phyloP scores from a whole-genome alignment of 2,888 invertebrate genomes.

The Euphydryas editha region DNA sequence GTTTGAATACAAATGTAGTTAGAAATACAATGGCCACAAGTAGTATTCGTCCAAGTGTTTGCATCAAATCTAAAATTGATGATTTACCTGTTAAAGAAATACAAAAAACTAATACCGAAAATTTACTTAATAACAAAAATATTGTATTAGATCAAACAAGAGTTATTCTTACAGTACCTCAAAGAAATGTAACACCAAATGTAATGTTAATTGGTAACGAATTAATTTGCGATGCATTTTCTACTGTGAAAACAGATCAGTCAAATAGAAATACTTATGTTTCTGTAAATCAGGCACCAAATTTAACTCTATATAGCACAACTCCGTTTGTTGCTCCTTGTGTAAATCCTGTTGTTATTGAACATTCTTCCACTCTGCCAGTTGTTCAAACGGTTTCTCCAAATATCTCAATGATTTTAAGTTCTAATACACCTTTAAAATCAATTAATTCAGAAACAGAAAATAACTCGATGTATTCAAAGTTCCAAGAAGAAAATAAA shows the following conservation, averaged over 20 bases:
- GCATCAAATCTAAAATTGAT: slow-evolving; percentile 1
- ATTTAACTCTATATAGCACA: slow-evolving; percentile 56
- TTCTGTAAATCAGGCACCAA: slow-evolving; percentile 43
- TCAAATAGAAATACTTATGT: slow-evolving; percentile 49
- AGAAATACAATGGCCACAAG: not conserved
- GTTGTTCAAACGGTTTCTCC: slow-evolving; percentile 35
- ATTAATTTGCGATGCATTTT: slow-evolving; percentile 56
- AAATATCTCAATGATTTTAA: slow-evolving; percentile 18
- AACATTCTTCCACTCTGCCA: slow-evolving; percentile 50
- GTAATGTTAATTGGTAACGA: slow-evolving; percentile 60
- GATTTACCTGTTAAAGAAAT: not conserved
- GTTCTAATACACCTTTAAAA: not conserved
- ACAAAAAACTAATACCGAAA: slow-evolving; percentile 1
- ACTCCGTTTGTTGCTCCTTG: slow-evolving; percentile 56
- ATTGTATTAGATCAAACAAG: slow-evolving; percentile 25
- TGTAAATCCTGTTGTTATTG: slow-evolving; percentile 56
- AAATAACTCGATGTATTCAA: not conserved
- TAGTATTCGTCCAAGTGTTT: not conserved
- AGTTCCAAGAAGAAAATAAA: not conserved
- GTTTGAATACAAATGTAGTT: not conserved
- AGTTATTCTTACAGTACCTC: slow-evolving; percentile 44
- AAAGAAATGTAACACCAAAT: slow-evolving; percentile 53
- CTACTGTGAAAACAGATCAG: slow-evolving; percentile 47
- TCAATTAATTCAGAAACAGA: not conserved
- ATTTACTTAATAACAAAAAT: not conserved